These are phyloP conservation scores for Ametastegia equiseti DNA, from an alignment of 2,888 invertebrate species.

Conservation along the genomic window DNA sequence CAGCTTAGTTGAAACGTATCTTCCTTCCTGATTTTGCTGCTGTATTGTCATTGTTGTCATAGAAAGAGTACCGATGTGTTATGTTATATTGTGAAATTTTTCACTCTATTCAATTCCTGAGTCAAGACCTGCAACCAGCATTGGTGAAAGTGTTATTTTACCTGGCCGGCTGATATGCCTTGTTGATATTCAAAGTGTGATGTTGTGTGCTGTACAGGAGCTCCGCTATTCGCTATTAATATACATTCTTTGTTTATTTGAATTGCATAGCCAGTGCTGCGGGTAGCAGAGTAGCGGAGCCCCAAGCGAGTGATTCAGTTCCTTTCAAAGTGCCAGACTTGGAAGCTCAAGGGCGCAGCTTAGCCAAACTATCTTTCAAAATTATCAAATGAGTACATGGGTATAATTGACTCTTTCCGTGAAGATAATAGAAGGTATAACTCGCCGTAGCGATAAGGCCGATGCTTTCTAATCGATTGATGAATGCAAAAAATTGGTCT, in stretches of 20 bases:
- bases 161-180: neutral
- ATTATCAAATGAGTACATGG: neutral
- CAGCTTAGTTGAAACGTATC: neutral
- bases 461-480: neutral
- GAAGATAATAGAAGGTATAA: neutral
- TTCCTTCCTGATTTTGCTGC: neutral
- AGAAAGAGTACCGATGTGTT: neutral
- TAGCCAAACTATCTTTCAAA: neutral
- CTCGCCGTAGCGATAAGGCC: neutral
- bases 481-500: neutral
- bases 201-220: neutral
- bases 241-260: conserved; percentile 43
- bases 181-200: conserved; percentile 37
- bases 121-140: neutral
- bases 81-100: neutral
- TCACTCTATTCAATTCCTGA: too few species aligned
- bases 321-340: neutral
- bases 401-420: neutral
- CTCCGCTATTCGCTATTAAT: conserved; percentile 38
- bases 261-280: conserved; percentile 1
- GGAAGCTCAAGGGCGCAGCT: neutral
- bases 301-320: neutral
- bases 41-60: neutral
- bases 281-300: neutral
- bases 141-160: neutral